Evolutionary conservation across 2,113 vertebrate species (phyloP), one percentile per base, ranked within the genome.

Genomic region (Erinaceus europaeus): DNA sequence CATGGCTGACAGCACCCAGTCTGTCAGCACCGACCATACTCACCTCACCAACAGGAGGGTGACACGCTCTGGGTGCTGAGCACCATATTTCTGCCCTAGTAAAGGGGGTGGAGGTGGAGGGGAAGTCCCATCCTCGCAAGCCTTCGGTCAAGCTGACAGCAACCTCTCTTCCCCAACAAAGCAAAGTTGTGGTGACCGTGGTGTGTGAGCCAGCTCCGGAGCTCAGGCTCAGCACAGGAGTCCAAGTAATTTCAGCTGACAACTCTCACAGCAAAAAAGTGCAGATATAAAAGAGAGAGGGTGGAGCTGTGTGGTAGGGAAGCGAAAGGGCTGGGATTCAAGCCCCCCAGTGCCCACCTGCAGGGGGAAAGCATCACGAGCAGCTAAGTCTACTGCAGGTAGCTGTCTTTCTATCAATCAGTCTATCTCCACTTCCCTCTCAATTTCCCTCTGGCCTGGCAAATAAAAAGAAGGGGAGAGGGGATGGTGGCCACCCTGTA

Each of bases 161-260:
- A 29, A 72, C 20, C 34, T 42, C 55, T 64, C 50, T 42, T 53
- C 36, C 57, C 68, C 80, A 46, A 44, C 50, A 85, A 79, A 48
- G 34, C 64, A 67, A 42, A 75, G 72, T 34, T 8, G 0, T 5
- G 20, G 48, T 57, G 10, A 46, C n/a, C 1, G 0, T 17, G 9
- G 27, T 20, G 6, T 4, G 2, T 5, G n/a, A 20, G 9, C 4
- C 20, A 53, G 40, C 18, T 0, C 83, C 11, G 1, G 23, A 67
- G 78, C 32, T 38, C 7, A n/a, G 52, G 38, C 59, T 75, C 61
- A 25, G 34, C 1, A 12, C 18, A 20, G 27, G 74, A 44, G 36
- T 17, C 38, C 5, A 18, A 32, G 53, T 9, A 42, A 44, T 13
- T 73, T 61, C 82, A 86, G 65, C 67, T 38, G 14, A 75, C 13